phyloP scores from a whole-genome alignment of 2,888 invertebrate species.

The Harpagoxenus sublaevis region DNA sequence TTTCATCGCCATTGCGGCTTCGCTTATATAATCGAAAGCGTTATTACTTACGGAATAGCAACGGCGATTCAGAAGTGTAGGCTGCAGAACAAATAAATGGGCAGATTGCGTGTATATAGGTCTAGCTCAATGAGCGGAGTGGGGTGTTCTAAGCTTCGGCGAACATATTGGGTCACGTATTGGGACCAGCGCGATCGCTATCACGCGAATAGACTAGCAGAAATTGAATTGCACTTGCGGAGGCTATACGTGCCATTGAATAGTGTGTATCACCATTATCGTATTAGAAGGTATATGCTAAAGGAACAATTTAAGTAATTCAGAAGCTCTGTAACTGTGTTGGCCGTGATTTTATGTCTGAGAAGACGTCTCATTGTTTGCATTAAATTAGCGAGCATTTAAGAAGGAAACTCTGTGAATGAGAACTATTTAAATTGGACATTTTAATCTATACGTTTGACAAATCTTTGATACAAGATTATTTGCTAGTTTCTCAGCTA shows the following conservation, averaged over 20 bases:
- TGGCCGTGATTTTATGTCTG: not conserved
- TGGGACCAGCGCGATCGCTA: constrained; percentile 50
- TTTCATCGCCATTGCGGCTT: not conserved
- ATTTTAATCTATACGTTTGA: constrained; percentile 27
- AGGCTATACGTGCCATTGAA: constrained; percentile 13
- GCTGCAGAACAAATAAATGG: constrained; percentile 68
- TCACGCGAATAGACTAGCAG: constrained; percentile 60
- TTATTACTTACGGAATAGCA: constrained; percentile 49
- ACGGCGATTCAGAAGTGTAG: constrained; percentile 28
- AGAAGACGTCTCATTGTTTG: not conserved
- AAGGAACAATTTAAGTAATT: constrained; percentile 3
- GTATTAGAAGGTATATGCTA: constrained; percentile 1
- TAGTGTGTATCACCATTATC: constrained; percentile 31
- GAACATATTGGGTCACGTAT: constrained; percentile 80
- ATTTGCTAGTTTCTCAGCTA: not conserved
- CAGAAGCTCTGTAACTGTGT: not conserved
- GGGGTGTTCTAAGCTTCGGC: constrained; percentile 62
- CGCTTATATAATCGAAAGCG: constrained; percentile 39
- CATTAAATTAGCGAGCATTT: constrained; percentile 26
- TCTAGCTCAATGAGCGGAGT: constrained; percentile 58
- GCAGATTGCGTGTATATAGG: constrained; percentile 60
- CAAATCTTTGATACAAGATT: constrained; percentile 22
- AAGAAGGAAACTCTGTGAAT: not conserved
- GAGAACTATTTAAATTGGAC: not conserved
- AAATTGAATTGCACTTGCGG: constrained; percentile 79